These are phyloP conservation scores for Fissipunctia ypsillon DNA, from an alignment of 2,888 invertebrate genomes.

Conservation along the genomic window DNA sequence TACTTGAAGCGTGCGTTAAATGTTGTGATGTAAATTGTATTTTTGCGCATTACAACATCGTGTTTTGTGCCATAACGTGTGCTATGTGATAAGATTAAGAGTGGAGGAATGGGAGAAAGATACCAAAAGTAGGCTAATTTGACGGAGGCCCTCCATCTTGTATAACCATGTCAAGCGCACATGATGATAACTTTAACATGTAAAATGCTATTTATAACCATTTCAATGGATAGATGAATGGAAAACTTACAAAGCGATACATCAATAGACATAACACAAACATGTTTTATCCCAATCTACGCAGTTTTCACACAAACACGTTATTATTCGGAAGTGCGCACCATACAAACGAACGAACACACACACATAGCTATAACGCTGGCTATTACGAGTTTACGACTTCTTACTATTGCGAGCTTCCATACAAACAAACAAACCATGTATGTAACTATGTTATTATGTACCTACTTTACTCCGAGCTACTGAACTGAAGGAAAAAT, in stretches of 20 bases:
- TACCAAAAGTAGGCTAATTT: constrained; percentile 59
- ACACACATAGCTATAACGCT: constrained; percentile 28
- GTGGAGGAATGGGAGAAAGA: constrained; percentile 48
- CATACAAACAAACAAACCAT: constrained; percentile 44
- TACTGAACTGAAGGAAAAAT: constrained; percentile 18
- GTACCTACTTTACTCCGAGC: constrained; percentile 11
- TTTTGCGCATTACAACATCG: constrained; percentile 60
- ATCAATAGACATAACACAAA: constrained; percentile 52
- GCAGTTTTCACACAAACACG: constrained; percentile 64
- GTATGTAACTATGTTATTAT: constrained; percentile 10
- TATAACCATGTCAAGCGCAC: constrained; percentile 41
- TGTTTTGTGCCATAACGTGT: constrained; percentile 48
- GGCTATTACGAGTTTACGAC: constrained; percentile 55
- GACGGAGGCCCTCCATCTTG: constrained; percentile 49
- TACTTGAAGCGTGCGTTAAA: constrained; percentile 50
- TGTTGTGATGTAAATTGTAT: constrained; percentile 59
- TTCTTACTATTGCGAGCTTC: constrained; percentile 54
- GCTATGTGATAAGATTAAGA: constrained; percentile 51
- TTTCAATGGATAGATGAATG: constrained; percentile 40
- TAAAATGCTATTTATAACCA: constrained; percentile 17
- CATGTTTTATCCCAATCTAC: constrained; percentile 54
- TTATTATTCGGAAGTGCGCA: constrained; percentile 62
- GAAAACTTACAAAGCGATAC: constrained; percentile 51
- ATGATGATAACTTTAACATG: constrained; percentile 24
- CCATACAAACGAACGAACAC: constrained; percentile 23